Conservation (phyloP, 2,888 invertebrate genomes). For the Oligia latruncula region DNA sequence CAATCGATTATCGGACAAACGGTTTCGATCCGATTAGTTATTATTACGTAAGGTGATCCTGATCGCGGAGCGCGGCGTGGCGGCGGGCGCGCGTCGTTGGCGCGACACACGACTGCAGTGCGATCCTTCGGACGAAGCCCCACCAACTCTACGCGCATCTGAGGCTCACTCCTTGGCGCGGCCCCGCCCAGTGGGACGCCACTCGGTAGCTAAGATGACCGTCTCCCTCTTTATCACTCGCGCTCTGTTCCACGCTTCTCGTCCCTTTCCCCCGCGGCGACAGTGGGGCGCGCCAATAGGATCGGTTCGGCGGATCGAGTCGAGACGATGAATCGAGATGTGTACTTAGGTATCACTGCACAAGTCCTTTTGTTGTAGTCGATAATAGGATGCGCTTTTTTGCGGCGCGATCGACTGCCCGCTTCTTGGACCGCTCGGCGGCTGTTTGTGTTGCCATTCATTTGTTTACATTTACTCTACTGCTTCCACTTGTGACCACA, state of each 20-base stretch:
- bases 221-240: conserved; percentile 86
- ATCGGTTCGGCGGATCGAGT: conserved; percentile 89
- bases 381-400: conserved; percentile 90
- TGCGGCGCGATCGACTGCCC: conserved; percentile 84
- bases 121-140: conserved; percentile 90
- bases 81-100: conserved; percentile 86
- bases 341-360: conserved; percentile 90
- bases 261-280: conserved; percentile 86
- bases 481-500: conserved; percentile 65
- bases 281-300: conserved; percentile 90
- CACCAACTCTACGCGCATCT: conserved; percentile 92
- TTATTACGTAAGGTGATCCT: conserved; percentile 87
- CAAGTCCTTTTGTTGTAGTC: conserved; percentile 90
- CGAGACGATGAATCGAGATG: conserved; percentile 90
- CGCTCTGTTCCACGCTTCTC: conserved; percentile 69
- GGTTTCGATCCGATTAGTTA: conserved; percentile 85
- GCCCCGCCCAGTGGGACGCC: conserved; percentile 91
- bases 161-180: conserved; percentile 90
- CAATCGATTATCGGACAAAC: conserved; percentile 87
- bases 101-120: conserved; percentile 90
- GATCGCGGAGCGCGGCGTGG: conserved; percentile 75
- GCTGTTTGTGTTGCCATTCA: conserved; percentile 68
- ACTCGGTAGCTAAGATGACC: conserved; percentile 89
- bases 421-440: conserved; percentile 74
- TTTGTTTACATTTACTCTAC: conserved; percentile 78